A percentile compares a stretch with the other conserved stretches of the same genome.
Evolutionary conservation across 2,797 vertebrate species (phyloP).

Genomic region (Typhlichthys eigenmanni): DNA sequence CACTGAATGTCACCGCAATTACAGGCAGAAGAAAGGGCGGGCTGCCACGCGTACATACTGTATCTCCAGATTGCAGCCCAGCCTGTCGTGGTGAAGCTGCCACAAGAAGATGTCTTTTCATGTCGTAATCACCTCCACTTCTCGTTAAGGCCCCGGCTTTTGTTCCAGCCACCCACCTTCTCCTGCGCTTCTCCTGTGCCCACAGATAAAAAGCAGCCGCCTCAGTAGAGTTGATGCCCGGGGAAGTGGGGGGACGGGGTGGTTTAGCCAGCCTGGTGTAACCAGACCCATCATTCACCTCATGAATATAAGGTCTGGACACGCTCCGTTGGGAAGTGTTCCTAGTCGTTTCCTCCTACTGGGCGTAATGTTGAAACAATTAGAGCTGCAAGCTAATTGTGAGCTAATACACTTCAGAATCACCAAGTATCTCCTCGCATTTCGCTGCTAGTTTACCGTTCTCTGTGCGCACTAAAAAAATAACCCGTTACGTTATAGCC

Average conservation of each 20-base stretch:
- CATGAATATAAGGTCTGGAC: too few species aligned
- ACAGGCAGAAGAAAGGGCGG: conserved; percentile 52
- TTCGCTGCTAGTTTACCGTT: too few species aligned
- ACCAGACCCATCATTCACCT: too few species aligned
- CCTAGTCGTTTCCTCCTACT: too few species aligned
- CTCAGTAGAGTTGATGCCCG: conserved; percentile 32
- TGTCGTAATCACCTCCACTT: conserved; percentile 72
- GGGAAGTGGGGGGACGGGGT: neutral
- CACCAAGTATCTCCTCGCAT: too few species aligned
- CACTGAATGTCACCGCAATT: conserved; percentile 65
- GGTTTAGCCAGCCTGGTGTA: too few species aligned
- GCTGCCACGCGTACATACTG: conserved; percentile 18
- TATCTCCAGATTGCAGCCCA: conserved; percentile 67
- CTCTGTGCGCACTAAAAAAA: too few species aligned
- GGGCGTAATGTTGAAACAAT: too few species aligned
- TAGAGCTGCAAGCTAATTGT: too few species aligned
- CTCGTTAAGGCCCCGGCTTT: conserved; percentile 69
- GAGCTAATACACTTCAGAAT: too few species aligned
- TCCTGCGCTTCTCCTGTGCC: conserved; percentile 35
- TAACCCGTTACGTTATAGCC: too few species aligned
- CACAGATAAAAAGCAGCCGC: conserved; percentile 63
- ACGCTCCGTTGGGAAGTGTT: too few species aligned
- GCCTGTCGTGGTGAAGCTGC: conserved; percentile 44
- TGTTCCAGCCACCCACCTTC: conserved; percentile 55
- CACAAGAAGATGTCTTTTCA: conserved; percentile 56